A percentile compares a stretch with the other conserved stretches of the same genome.
These are phyloP conservation scores for Kryphioiulus occultus DNA, from an alignment of 2,888 invertebrate species.

Conservation along the genomic window DNA sequence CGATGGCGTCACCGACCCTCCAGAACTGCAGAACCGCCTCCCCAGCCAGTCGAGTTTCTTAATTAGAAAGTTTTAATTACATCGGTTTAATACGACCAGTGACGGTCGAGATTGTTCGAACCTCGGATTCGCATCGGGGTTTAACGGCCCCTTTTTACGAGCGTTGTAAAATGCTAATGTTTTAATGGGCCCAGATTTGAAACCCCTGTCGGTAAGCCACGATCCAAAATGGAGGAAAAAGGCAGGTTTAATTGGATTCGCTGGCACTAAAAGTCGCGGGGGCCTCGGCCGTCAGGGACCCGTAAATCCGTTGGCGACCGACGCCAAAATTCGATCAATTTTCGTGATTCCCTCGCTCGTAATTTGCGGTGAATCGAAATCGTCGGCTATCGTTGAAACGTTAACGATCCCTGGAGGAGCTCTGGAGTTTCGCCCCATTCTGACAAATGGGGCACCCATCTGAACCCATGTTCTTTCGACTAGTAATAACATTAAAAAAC, in stretches of 20 bases:
- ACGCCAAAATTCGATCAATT: not conserved
- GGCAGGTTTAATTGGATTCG: not conserved
- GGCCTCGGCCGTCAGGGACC: not conserved
- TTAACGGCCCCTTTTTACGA: constrained; percentile 25
- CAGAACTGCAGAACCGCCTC: not conserved
- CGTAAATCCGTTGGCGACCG: constrained; percentile 11
- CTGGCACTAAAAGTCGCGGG: constrained; percentile 3
- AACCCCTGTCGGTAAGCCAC: not conserved
- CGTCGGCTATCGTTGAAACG: not conserved
- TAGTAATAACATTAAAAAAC: too few species aligned
- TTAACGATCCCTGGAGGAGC: not conserved
- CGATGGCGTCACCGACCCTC: not conserved
- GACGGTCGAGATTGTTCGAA: not conserved
- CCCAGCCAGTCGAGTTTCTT: not conserved
- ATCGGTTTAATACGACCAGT: not conserved
- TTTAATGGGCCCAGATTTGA: not conserved
- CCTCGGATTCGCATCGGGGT: not conserved
- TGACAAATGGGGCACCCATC: not conserved
- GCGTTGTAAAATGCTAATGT: constrained; percentile 26
- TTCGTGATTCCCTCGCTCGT: not conserved
- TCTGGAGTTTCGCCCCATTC: too few species aligned
- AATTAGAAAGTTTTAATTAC: not conserved
- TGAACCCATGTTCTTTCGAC: too few species aligned
- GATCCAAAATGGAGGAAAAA: not conserved
- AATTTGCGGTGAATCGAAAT: not conserved